These are phyloP conservation scores for Sarcophaga carnaria DNA, from an alignment of 2,888 invertebrate genomes.

Conservation along the genomic window DNA sequence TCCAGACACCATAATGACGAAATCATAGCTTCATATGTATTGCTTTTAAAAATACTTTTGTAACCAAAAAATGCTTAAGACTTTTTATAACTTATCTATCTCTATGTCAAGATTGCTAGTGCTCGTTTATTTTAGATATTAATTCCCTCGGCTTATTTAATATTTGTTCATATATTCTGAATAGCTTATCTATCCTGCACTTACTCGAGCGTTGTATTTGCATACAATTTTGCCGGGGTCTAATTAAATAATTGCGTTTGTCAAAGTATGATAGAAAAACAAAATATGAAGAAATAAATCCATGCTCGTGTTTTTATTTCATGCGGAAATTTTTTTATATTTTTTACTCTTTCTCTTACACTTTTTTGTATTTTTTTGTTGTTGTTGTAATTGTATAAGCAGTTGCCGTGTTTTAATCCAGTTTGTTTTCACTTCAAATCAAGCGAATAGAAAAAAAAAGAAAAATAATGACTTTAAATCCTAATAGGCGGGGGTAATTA, in stretches of 20 bases:
- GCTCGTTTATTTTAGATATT: too few species aligned
- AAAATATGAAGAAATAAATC: not conserved
- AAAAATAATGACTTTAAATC: constrained; percentile 35
- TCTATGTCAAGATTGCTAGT: too few species aligned
- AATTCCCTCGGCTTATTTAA: too few species aligned
- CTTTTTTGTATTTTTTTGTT: not conserved
- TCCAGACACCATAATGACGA: too few species aligned
- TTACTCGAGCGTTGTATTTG: not conserved
- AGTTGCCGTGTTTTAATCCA: not conserved
- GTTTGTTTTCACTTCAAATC: constrained; percentile 56
- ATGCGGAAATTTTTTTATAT: not conserved
- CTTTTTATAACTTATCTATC: too few species aligned
- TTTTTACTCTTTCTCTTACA: not conserved
- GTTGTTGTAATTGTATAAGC: too few species aligned
- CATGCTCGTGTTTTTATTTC: not conserved
- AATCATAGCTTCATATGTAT: too few species aligned
- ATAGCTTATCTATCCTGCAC: too few species aligned
- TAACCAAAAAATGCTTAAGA: too few species aligned
- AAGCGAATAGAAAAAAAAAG: constrained; percentile 23
- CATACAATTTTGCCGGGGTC: not conserved
- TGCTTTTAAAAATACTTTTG: too few species aligned
- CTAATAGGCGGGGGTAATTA: constrained; percentile 61
- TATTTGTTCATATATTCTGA: too few species aligned
- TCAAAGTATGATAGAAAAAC: not conserved
- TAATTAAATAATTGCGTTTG: not conserved